These are phyloP conservation scores for Sarcophaga rosellei DNA, from an alignment of 2,888 invertebrate genomes.

Conservation along the genomic window DNA sequence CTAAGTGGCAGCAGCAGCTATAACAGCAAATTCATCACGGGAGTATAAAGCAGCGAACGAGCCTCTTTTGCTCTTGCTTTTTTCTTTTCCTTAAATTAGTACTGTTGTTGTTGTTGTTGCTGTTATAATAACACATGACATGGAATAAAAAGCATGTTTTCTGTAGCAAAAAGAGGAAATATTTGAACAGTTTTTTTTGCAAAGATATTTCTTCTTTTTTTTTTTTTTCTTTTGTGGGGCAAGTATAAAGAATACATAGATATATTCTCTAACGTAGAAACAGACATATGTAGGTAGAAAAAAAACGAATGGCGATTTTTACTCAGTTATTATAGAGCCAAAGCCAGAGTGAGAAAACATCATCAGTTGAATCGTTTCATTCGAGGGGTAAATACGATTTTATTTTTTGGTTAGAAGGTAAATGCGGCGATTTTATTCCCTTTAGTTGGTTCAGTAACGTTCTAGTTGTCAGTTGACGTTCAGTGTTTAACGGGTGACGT, in stretches of 20 bases:
- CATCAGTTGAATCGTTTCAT: slow-evolving; percentile 41
- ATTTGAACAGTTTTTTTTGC: background rate
- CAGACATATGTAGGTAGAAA: too few relatives aligned
- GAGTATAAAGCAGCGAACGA: slow-evolving; percentile 51
- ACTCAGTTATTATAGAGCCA: slow-evolving; percentile 1
- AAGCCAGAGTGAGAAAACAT: slow-evolving; percentile 19
- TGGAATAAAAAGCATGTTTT: background rate
- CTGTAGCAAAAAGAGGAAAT: background rate
- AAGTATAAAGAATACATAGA: background rate
- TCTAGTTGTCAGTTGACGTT: slow-evolving; percentile 70
- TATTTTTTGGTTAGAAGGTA: slow-evolving; percentile 42
- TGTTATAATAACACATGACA: slow-evolving; percentile 28
- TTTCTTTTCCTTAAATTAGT: background rate
- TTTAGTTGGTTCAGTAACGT: slow-evolving; percentile 61
- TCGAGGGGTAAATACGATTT: slow-evolving; percentile 5
- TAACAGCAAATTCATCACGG: slow-evolving; percentile 16
- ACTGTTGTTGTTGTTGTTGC: background rate
- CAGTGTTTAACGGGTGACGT: slow-evolving; percentile 68
- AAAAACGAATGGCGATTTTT: slow-evolving; percentile 39
- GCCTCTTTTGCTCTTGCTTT: slow-evolving; percentile 56
- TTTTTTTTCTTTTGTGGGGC: background rate
- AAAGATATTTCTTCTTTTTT: background rate
- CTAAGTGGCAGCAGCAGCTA: slow-evolving; percentile 4
- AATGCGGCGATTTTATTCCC: slow-evolving; percentile 57
- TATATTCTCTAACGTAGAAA: background rate